A percentile compares a stretch with the other conserved stretches of the same genome.
These are phyloP conservation scores for Anomalospiza imberbis DNA, from an alignment of 2,797 vertebrate genomes.

Conservation along the genomic window DNA sequence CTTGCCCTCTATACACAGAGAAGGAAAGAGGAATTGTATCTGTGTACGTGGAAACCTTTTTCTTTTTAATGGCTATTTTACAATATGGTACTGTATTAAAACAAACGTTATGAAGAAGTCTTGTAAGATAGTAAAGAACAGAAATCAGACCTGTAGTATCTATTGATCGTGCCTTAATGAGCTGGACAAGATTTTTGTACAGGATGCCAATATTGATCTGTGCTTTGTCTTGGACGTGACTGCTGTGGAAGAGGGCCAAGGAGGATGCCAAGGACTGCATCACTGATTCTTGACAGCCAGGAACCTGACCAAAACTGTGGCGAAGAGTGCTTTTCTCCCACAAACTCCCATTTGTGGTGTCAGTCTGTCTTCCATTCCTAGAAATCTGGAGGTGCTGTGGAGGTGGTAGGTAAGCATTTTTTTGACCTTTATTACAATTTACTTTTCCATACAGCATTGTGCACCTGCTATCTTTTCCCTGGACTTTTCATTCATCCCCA, in stretches of 20 bases:
- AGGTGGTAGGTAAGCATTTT: neutral
- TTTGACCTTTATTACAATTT: neutral
- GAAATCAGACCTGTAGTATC: neutral
- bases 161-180: neutral
- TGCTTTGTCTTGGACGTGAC: conserved; percentile 13
- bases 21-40: neutral
- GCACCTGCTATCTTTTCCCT: neutral
- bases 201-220: neutral
- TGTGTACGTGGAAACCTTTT: neutral
- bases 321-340: neutral
- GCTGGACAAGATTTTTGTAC: conserved; percentile 28
- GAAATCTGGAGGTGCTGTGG: neutral
- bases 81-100: neutral
- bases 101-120: neutral
- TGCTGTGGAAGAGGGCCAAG: conserved; percentile 8
- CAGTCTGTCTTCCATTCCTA: neutral
- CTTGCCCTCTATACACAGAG: neutral
- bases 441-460: neutral
- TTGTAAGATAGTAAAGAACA: neutral
- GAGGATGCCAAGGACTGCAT: neutral
- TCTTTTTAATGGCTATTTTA: neutral
- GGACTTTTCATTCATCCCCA: neutral
- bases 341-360: neutral
- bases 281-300: neutral
- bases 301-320: neutral